Evolutionary conservation across 2,888 invertebrate species (phyloP).

Genomic region (Dryobotodes eremita): DNA sequence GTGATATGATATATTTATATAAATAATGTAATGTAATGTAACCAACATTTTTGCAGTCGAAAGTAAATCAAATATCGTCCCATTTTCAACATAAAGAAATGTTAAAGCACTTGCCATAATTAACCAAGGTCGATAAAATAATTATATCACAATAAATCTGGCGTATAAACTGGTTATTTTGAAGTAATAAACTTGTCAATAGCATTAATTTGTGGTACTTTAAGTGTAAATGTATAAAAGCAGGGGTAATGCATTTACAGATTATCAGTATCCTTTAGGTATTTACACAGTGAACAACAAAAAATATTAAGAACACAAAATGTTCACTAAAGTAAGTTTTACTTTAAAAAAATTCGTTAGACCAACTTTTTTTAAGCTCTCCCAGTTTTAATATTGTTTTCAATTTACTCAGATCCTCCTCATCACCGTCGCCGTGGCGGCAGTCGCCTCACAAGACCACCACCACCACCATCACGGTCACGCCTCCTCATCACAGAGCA

Average conservation of each 20-base stretch:
- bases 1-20: not conserved
- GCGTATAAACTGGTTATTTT: slow-evolving; percentile 32
- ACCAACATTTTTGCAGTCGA: not conserved
- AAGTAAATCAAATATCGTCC: not conserved
- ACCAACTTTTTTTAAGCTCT: not conserved
- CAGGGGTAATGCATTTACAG: not conserved
- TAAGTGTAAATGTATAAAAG: slow-evolving; percentile 26
- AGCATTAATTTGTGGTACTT: not conserved
- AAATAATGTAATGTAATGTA: too few relatives aligned
- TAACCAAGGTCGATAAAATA: slow-evolving; percentile 24
- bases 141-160: slow-evolving; percentile 21
- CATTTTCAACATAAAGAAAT: slow-evolving; percentile 6
- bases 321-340: slow-evolving; percentile 44
- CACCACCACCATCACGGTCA: slow-evolving; percentile 67
- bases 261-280: slow-evolving; percentile 29
- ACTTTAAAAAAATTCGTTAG: not conserved
- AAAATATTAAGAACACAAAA: not conserved
- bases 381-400: not conserved
- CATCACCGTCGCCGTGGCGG: slow-evolving; percentile 28
- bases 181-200: slow-evolving; percentile 8
- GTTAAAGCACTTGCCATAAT: slow-evolving; percentile 20
- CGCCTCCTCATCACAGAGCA: slow-evolving; percentile 76
- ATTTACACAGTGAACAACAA: slow-evolving; percentile 5
- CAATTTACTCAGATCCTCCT: slow-evolving; percentile 24
- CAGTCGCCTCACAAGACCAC: slow-evolving; percentile 49